Conservation (phyloP, 2,797 vertebrate genomes). For the Babyrousa celebensis region DNA sequence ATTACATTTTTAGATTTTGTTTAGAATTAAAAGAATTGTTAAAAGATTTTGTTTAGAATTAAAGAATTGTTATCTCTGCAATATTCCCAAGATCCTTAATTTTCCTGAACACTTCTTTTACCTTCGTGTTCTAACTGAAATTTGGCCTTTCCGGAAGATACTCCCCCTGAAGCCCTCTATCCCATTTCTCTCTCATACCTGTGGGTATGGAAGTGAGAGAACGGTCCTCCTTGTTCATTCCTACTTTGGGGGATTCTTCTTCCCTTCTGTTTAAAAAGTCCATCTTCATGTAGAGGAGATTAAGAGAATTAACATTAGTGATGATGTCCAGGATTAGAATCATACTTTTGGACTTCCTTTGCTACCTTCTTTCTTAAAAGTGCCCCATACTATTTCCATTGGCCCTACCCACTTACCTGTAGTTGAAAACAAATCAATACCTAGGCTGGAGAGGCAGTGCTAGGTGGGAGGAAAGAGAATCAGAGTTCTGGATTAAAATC, state of each 20-base stretch:
- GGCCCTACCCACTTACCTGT: background rate
- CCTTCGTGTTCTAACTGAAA: background rate
- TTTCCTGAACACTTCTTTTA: background rate
- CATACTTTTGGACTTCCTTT: background rate
- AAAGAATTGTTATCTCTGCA: background rate
- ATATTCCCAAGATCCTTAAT: background rate
- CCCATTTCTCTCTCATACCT: background rate
- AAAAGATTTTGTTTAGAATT: slow-evolving; percentile 23
- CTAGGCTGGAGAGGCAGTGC: background rate
- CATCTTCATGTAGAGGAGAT: background rate
- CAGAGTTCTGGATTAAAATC: background rate
- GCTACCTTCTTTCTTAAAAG: background rate
- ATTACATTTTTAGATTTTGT: background rate
- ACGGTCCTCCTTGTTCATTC: background rate
- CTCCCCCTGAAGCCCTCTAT: background rate
- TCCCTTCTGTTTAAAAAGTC: background rate
- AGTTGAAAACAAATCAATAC: slow-evolving; percentile 28
- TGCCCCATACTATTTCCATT: background rate
- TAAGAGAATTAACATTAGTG: background rate
- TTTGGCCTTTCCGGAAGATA: background rate
- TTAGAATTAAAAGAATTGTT: slow-evolving; percentile 40
- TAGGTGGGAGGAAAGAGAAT: background rate
- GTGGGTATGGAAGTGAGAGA: background rate
- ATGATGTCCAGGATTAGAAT: background rate
- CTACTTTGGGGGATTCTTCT: background rate